Conservation (phyloP, 1,140 invertebrate genomes). For the Trypoxylus dichotomus region DNA sequence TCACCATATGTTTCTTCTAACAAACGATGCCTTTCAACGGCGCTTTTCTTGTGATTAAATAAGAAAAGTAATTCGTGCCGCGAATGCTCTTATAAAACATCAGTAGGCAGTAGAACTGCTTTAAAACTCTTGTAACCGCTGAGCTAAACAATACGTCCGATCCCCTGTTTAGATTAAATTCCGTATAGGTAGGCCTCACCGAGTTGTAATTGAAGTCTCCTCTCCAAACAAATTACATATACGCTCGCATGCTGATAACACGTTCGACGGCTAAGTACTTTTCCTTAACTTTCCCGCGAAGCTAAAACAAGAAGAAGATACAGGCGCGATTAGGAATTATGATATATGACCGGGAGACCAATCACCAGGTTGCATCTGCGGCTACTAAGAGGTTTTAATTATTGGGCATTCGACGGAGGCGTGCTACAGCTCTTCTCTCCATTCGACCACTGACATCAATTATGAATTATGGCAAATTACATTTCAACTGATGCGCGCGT, state of each 20-base stretch:
- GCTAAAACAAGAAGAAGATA: background rate
- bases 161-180: slow-evolving; percentile 19
- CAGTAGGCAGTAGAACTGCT: background rate
- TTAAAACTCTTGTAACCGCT: background rate
- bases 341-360: slow-evolving; percentile 30
- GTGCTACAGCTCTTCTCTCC: background rate
- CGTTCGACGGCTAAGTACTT: background rate
- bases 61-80: too few relatives aligned
- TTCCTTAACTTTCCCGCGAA: background rate
- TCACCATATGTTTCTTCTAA: too few relatives aligned
- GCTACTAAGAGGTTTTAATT: slow-evolving; percentile 34
- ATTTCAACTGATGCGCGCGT: slow-evolving; percentile 18
- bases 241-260: background rate
- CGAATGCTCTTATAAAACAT: too few relatives aligned
- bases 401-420: background rate
- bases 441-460: slow-evolving; percentile 23
- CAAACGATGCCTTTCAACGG: too few relatives aligned
- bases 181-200: background rate
- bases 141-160: background rate
- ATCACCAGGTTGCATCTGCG: slow-evolving; percentile 28
- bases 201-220: slow-evolving; percentile 28
- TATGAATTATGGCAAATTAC: slow-evolving; percentile 34
- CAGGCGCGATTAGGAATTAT: slow-evolving; percentile 22
- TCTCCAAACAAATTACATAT: slow-evolving; percentile 12
- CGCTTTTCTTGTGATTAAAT: too few relatives aligned